Evolutionary conservation across 2,113 vertebrate genomes (phyloP).

Genomic region (Scomber colias): DNA sequence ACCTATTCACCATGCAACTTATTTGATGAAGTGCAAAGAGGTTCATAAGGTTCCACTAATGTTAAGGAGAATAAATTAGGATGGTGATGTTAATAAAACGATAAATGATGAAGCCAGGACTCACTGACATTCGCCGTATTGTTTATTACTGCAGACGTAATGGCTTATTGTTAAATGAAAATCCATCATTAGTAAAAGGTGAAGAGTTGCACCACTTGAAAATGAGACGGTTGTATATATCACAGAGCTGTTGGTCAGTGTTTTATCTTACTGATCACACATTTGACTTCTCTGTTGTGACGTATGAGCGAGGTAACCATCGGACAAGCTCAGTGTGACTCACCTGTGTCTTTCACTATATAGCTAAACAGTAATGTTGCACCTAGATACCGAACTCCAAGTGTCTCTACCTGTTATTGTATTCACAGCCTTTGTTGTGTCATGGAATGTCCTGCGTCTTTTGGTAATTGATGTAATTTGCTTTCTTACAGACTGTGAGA

Average conservation of each 20-base stretch:
- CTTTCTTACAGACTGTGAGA: conserved; percentile 20
- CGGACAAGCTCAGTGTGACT: conserved; percentile 9
- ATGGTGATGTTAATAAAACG: neutral
- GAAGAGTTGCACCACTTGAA: neutral
- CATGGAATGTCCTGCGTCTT: conserved; percentile 13
- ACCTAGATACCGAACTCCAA: conserved; percentile 1
- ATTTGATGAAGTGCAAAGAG: neutral
- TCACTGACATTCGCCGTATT: neutral
- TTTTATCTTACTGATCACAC: neutral
- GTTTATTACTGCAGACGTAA: neutral
- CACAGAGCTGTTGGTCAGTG: neutral
- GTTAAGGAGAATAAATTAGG: neutral
- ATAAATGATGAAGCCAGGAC: conserved; percentile 1
- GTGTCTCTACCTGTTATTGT: neutral
- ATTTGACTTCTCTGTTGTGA: neutral
- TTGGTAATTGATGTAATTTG: conserved; percentile 49
- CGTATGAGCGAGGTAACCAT: neutral
- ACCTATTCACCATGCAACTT: neutral
- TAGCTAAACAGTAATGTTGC: neutral
- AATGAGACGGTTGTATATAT: neutral
- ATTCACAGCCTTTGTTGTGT: conserved; percentile 23
- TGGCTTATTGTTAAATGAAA: neutral
- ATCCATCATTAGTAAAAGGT: neutral
- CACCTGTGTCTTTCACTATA: neutral
- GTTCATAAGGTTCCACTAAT: neutral